Base-by-base conservation (phyloP, 2,113 vertebrate genomes). In the Trinectes maculatus region DNA sequence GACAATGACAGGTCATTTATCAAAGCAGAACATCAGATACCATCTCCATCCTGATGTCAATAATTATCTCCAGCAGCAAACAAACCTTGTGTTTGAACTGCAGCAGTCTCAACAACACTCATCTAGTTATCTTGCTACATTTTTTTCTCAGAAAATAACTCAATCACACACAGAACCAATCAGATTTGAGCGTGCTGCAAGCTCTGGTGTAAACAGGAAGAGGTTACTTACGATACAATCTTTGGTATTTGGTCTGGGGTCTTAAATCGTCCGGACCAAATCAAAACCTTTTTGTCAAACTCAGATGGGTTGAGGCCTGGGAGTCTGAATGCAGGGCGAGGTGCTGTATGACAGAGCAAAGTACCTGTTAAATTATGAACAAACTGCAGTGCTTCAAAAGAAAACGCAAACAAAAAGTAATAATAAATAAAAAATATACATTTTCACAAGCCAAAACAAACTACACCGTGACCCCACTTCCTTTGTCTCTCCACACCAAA, bases 221-320 rank as follows among this genome's bases (percentile, higher is more conserved):
- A 51, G 26, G 21, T 21, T 69, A 95, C 97, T 97, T 93, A 99
- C 95, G 95, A 94, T 65, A 99, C 71, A 2, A 87, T 67, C 59
- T 96, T 93, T 73, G 98, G 98, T 67, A 98, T 96, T 55, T 99
- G 94, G 3, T 97, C 95, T 26, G 40, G 25, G 33, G 92, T 93
- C 87, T 96, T 98, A 88, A 93, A 98, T 55, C 95, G 89, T 28
- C 96, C 95, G 2, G 95, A 87, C 96, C 96, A 98, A 43, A 98
- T 0, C 39, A 98, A 65, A 0, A 97, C 85, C 81, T 71, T 96
- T 83, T 39, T 96, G 66, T 98, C 96, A 81, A 94, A 82, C 0
- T 91, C 12, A 0, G 95, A 91, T 19, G 96, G 96, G 21, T 43
- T 94, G 88, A 93, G 87, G 57, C 94, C 92, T 10, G 96, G 95